Evolutionary conservation across 92 coral and sea anemone species (phyloP), one percentile per base, ranked within the genome.

Genomic region (Heliopora coerulea): DNA sequence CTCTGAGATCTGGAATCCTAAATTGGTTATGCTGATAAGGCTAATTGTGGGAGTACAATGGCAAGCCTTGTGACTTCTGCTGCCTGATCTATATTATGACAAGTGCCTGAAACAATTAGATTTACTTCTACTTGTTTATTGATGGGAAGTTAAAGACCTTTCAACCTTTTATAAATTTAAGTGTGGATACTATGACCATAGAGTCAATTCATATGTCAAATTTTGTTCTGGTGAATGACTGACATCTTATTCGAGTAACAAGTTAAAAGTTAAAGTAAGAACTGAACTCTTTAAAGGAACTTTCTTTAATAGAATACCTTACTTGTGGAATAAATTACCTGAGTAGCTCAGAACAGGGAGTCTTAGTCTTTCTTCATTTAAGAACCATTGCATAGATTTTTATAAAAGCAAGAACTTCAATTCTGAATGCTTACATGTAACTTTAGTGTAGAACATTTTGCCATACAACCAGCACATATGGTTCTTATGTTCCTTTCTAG

Each of bases 211-310:
- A 68, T 49, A 68, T 68, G 41, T 68, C 46, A 59, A 68, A 68
- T 68, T 68, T 68, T 68, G 61, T 59, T 68, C 75, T 41, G 75
- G 46, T 29, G 46, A 49, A 49, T 44, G 62, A 26, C 49, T 62
- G 25, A 62, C 46, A 35, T 62, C 69, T n/a, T 62, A 62, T 62
- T 30, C 69, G 25, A 62, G 76, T 39, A 69, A 69, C 60, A 69
- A 69, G 27, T 49, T 69, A 69, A 69, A 69, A 56, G 28, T 49
- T 44, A 69, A 69, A 69, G 37, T 69, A 54, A 69, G 76, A 69
- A 69, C 76, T 35, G 60, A 69, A 69, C 49, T 69, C 27, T 69
- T 69, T 24, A 50, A 69, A 49, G 62, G 41, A n/a, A 21, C 34
- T 23, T 69, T 54, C 37, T 65, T 65, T 8, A 65, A 65, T 37